Percentiles rank a stretch among this genome's conserved stretches.
phyloP scores from a whole-genome alignment of 2,113 vertebrate species.

The Circaetus cinerascens region DNA sequence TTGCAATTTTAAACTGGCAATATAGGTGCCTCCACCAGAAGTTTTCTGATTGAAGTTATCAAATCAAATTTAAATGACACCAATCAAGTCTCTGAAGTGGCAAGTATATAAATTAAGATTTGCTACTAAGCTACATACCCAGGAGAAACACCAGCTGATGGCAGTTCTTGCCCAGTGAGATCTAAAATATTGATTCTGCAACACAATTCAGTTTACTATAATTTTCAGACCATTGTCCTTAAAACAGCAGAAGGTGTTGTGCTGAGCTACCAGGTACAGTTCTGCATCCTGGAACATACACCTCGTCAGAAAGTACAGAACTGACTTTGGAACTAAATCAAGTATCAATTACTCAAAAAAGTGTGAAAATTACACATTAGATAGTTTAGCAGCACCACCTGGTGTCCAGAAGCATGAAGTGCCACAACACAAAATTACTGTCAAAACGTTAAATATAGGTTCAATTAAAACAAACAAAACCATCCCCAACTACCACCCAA shows the following conservation, averaged over 20 bases:
- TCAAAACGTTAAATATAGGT: accelerated
- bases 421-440: background rate
- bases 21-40: background rate
- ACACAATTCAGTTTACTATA: too few relatives aligned
- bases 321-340: background rate
- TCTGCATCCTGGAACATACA: background rate
- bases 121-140: too few relatives aligned
- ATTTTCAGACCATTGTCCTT: background rate
- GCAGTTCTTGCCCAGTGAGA: background rate
- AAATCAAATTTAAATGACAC: background rate
- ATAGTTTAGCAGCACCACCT: conserved; percentile 57
- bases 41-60: background rate
- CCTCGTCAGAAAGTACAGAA: background rate
- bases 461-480: background rate
- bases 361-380: background rate
- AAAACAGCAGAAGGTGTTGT: background rate
- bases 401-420: background rate
- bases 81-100: background rate
- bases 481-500: background rate
- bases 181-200: background rate
- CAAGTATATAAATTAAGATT: background rate
- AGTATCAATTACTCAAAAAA: background rate
- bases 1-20: background rate
- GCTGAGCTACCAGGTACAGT: background rate
- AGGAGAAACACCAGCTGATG: background rate